These are phyloP conservation scores for Dendrolimus kikuchii DNA, from an alignment of 1,140 invertebrate species.

Conservation along the genomic window DNA sequence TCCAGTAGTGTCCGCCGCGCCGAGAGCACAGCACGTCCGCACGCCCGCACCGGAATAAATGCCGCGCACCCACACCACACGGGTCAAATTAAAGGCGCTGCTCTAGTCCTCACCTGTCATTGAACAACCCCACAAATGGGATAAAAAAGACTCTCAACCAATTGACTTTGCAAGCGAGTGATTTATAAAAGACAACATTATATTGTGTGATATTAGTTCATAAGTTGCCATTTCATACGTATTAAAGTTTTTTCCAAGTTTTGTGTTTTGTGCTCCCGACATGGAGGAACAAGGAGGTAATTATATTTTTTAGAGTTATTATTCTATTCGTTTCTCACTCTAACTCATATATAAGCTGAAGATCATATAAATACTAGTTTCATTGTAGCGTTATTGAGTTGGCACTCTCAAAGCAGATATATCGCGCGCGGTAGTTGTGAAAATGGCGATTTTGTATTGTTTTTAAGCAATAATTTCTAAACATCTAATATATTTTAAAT, in stretches of 20 bases:
- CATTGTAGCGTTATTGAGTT: no score
- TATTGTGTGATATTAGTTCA: constrained; percentile 42
- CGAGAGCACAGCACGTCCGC: neutral
- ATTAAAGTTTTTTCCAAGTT: constrained; percentile 14
- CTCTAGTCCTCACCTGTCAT: neutral
- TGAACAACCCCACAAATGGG: constrained; percentile 29
- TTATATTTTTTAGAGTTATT: neutral
- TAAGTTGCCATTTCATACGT: constrained; percentile 12
- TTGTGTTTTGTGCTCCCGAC: constrained; percentile 13
- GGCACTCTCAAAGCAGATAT: no score
- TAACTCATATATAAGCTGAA: no score
- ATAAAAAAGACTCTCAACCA: constrained; percentile 18
- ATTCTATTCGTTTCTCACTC: no score
- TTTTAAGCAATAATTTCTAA: no score
- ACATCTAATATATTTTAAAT: no score
- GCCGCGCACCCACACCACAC: constrained; percentile 17
- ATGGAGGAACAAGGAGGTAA: constrained; percentile 32
- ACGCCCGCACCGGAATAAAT: constrained; percentile 13
- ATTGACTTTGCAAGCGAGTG: neutral
- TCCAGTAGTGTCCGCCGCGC: neutral
- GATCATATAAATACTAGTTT: no score
- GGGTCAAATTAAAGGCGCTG: constrained; percentile 28
- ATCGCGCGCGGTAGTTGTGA: no score
- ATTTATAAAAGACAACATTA: constrained; percentile 9
- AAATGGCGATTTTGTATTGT: no score